Base-by-base conservation (phyloP, 2,888 invertebrate species). In the Galerucella nymphaeae region DNA sequence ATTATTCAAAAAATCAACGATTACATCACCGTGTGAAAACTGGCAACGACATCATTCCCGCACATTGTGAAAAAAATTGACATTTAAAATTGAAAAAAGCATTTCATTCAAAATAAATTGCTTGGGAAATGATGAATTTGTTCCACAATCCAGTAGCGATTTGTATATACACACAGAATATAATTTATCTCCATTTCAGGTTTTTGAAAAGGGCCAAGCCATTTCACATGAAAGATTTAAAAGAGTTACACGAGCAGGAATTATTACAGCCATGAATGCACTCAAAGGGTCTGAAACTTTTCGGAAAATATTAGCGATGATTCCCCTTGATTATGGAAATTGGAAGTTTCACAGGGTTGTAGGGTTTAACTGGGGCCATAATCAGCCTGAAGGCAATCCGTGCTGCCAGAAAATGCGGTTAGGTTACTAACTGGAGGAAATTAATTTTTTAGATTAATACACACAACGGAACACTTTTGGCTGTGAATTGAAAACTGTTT, bases 261-360 rank as follows among this genome's bases (percentile, higher is more conserved):
- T 63, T 69, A 69, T 69, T 63, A 62, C 42, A 48, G 69, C 23
- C 53, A 62, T 59, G 50, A 53, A 69, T 69, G 69, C 62, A 63
- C 55, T 69, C 42, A 63, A 69, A 69, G 69, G 69, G 69, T 63
- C 69, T 45, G n/a, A 62, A 63, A 69, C 61, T 62, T 58, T 45
- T 69, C 30, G 16, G 69, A 68, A 72, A 72, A 72, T 72, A 67
- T 72, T 65, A 59, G 59, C 67, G 38, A 55, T 65, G 62, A 73
- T 48, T 73, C 73, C 73, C 72, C 73, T 70, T 63, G 69, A 73
- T 73, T 73, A 73, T 73, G 71, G 71, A 71, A 71, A 71, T 71
- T 71, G 59, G 66, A 71, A 71, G 66, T 71, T 71, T 71, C 59
- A 42, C 68, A 53, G 69, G 42, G 63, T 30, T 23, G 14, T 30